A percentile compares a stretch with the other conserved stretches of the same genome.
phyloP scores from a whole-genome alignment of 1,140 invertebrate species.

The Tribolium madens region DNA sequence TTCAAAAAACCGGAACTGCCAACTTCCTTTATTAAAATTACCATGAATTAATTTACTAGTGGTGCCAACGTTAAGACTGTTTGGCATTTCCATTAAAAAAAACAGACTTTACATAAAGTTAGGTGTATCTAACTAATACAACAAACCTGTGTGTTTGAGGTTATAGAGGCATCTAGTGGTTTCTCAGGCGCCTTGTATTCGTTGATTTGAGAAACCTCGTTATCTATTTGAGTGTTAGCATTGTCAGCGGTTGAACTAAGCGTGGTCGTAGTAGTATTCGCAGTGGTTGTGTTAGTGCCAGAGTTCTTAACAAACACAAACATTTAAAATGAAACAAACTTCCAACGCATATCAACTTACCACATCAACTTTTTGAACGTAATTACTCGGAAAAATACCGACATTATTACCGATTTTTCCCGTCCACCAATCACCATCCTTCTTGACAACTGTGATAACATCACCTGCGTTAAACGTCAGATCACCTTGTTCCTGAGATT shows the following conservation, averaged over 20 bases:
- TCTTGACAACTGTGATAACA: constrained; percentile 86
- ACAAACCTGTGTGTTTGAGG: constrained; percentile 68
- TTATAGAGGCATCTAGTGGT: constrained; percentile 67
- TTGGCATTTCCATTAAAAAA: too few relatives aligned
- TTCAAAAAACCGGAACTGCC: too few relatives aligned
- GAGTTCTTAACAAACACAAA: constrained; percentile 52
- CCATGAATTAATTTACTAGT: too few relatives aligned
- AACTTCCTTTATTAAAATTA: too few relatives aligned
- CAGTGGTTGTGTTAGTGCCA: constrained; percentile 44
- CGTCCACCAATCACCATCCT: constrained; percentile 99
- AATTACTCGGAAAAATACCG: constrained; percentile 97
- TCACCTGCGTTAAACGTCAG: constrained; percentile 93
- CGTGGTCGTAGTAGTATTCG: constrained; percentile 45
- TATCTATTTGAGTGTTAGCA: constrained; percentile 56
- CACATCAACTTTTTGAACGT: constrained; percentile 78
- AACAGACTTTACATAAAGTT: too few relatives aligned
- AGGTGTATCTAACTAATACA: too few relatives aligned
- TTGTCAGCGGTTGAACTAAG: constrained; percentile 44
- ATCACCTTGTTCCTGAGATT: constrained; percentile 91
- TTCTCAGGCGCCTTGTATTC: constrained; percentile 66
- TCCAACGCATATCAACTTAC: constrained; percentile 58
- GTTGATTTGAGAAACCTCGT: constrained; percentile 65
- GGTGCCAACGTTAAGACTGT: too few relatives aligned
- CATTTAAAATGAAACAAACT: neutral
- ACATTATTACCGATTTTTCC: constrained; percentile 78